A percentile compares a stretch with the other conserved stretches of the same genome.
Evolutionary conservation across 2,113 vertebrate species (phyloP).

Genomic region (Spea multiplicata): DNA sequence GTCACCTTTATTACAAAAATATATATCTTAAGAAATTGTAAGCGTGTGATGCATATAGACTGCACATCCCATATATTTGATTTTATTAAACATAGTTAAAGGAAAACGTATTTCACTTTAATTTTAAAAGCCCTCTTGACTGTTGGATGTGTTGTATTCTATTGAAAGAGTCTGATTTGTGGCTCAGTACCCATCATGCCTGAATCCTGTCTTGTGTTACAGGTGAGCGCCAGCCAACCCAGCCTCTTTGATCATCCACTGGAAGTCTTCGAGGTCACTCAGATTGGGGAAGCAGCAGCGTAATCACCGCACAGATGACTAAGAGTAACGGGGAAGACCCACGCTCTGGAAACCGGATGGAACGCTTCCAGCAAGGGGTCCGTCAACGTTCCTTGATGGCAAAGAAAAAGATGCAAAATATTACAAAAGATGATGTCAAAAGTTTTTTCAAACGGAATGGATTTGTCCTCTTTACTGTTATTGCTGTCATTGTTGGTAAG

Average conservation of each 20-base stretch:
- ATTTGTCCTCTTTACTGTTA: conserved; percentile 90
- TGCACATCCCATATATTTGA: too few species aligned
- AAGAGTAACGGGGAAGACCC: conserved; percentile 82
- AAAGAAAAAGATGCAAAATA: conserved; percentile 81
- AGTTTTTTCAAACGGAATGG: conserved; percentile 83
- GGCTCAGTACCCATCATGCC: neutral
- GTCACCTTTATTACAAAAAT: too few species aligned
- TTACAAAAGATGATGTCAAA: conserved; percentile 80
- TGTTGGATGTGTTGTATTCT: neutral
- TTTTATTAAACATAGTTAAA: too few species aligned
- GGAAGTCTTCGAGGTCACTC: conserved; percentile 8
- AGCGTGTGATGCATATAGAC: too few species aligned
- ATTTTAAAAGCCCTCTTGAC: too few species aligned
- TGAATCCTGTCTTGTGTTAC: conserved; percentile 19
- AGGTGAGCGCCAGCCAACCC: neutral
- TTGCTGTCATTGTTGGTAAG: conserved; percentile 90
- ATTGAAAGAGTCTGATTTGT: neutral
- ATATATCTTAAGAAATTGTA: too few species aligned
- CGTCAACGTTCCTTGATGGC: conserved; percentile 76
- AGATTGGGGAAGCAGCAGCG: neutral
- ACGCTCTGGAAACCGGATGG: conserved; percentile 70
- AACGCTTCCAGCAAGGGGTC: conserved; percentile 79
- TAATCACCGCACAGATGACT: conserved; percentile 67
- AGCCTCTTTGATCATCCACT: conserved; percentile 20
- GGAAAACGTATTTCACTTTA: too few species aligned